Evolutionary conservation across 2,888 invertebrate genomes (phyloP).

Genomic region (Dolichomitus sp.): DNA sequence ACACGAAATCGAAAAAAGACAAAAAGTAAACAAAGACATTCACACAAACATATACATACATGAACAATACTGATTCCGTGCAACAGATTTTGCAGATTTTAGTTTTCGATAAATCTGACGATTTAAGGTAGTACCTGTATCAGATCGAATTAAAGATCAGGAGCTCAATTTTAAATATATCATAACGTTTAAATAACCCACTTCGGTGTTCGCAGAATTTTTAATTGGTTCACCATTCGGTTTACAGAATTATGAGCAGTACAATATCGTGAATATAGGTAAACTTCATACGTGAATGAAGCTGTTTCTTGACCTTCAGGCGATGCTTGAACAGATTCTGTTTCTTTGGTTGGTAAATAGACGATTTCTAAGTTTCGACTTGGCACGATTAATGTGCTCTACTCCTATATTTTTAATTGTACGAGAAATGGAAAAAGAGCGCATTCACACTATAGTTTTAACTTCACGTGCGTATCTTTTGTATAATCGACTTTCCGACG

Average conservation of each 20-base stretch:
- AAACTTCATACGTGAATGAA: background rate
- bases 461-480: no score
- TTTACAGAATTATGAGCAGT: background rate
- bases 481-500: no score
- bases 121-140: background rate
- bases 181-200: background rate
- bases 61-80: conserved; percentile 24
- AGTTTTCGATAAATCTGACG: conserved; percentile 23
- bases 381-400: no score
- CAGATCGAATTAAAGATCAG: background rate
- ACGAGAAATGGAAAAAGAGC: no score
- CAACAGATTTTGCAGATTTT: conserved; percentile 39
- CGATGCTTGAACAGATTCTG: no score
- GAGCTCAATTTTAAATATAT: background rate
- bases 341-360: no score
- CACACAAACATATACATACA: conserved; percentile 30
- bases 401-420: no score
- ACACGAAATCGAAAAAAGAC: conserved; percentile 25
- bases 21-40: conserved; percentile 25
- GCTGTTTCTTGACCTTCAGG: background rate
- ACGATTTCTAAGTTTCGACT: no score
- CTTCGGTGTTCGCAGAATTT: background rate
- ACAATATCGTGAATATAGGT: background rate
- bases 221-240: background rate
- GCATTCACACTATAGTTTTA: no score